Evolutionary conservation across 2,888 invertebrate species (phyloP), one percentile per base, ranked within the genome.

Genomic region (Lysandra bellargus): DNA sequence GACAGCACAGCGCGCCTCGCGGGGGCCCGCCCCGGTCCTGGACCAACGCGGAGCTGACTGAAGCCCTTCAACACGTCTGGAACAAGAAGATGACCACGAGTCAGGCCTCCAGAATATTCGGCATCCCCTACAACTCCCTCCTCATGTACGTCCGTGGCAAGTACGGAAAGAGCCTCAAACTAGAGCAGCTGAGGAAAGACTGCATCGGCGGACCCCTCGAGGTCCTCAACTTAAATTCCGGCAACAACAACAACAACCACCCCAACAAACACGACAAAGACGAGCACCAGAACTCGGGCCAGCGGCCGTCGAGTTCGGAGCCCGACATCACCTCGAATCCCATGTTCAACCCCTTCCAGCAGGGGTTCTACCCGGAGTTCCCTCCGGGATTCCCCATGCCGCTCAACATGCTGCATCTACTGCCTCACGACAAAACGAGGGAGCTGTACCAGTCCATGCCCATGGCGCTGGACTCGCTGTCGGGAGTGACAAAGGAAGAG

Each of bases 11-110:
- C 85, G 98, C 98, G 64, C 98, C 98, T 40, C 95, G 98, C 83
- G 98, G 98, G 40, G 98, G 98, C 14, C 98, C 98, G 14, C 98
- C 98, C 0, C 95, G 98, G 79, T 98, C 98, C 1, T 98, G 98
- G 98, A 98, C 98, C 82, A 98, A 98, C 92, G 97, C 97, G 61
- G 98, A 98, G 87, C 95, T 98, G 78, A 98, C 98, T 78, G 97
- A 98, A 91, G 98, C 98, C 1, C 95, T 98, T 79, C 98, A 98
- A 87, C 98, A 98, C 91, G 98, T 98, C n/a, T 98, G 98, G 98
- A 98, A 98, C 92, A 98, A 98, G 88, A 98, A 98, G 89, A 98
- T 98, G 98, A 98, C 98, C 82, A 98, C 98, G 74, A 98, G 98
- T 87, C 98, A 98, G 91, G 98, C 98, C 12, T 98, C 98, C 40